phyloP scores from a whole-genome alignment of 2,888 invertebrate species.

The Ptilodon capucinus region DNA sequence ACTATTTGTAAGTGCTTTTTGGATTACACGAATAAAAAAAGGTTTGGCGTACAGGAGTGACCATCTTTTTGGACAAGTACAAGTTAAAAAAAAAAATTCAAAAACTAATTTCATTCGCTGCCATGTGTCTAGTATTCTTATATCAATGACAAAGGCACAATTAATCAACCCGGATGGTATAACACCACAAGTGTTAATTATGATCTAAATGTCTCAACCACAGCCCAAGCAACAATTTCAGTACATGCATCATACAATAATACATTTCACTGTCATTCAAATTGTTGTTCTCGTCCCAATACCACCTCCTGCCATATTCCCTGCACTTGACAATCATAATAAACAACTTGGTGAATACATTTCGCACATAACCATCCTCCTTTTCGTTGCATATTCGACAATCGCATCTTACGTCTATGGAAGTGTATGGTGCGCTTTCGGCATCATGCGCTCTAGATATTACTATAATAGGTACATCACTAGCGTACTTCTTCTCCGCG shows the following conservation, averaged over 20 bases:
- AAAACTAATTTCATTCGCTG: too few relatives aligned
- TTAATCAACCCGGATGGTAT: constrained; percentile 18
- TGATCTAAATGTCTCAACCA: constrained; percentile 78
- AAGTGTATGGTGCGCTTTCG: constrained; percentile 52
- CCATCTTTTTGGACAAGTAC: too few relatives aligned
- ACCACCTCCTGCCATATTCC: constrained; percentile 54
- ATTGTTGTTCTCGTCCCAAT: constrained; percentile 68
- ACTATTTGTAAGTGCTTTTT: too few relatives aligned
- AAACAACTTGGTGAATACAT: constrained; percentile 56
- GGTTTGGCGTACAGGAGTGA: too few relatives aligned
- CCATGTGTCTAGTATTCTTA: too few relatives aligned
- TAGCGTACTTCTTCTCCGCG: constrained; percentile 15
- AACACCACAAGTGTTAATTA: constrained; percentile 34
- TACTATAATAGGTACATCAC: constrained; percentile 40
- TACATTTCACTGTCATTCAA: constrained; percentile 66
- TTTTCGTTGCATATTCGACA: constrained; percentile 70
- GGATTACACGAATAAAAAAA: too few relatives aligned
- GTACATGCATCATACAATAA: constrained; percentile 61
- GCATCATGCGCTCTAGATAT: constrained; percentile 49
- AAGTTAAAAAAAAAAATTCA: too few relatives aligned
- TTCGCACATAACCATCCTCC: constrained; percentile 46
- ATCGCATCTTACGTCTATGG: constrained; percentile 65
- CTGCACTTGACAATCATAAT: constrained; percentile 52
- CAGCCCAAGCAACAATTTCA: constrained; percentile 72
- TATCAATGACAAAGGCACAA: too few relatives aligned